Conservation (phyloP, 2,888 invertebrate species). For the Chrysodeixis includens region DNA sequence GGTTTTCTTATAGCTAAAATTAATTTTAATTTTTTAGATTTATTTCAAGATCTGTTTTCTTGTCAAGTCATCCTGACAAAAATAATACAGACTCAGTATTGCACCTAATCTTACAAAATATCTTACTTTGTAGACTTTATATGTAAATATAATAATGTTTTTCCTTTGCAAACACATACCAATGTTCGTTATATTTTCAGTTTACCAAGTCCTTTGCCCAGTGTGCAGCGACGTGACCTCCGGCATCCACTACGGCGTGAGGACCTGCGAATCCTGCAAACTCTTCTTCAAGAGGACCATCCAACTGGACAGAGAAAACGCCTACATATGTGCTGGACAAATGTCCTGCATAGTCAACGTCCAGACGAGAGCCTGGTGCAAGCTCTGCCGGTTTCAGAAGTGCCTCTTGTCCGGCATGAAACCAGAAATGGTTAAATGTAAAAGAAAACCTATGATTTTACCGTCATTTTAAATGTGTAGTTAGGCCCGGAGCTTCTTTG, state of each 20-base stretch:
- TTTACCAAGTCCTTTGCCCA: conserved; percentile 54
- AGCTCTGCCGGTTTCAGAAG: conserved; percentile 59
- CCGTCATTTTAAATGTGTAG: no score
- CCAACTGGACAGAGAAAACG: conserved; percentile 59
- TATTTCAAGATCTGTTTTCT: no score
- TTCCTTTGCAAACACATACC: conserved; percentile 1
- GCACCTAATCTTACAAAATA: no score
- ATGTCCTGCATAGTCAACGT: conserved; percentile 62
- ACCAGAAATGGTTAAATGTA: conserved; percentile 56
- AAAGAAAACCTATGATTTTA: neutral
- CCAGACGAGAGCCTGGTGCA: conserved; percentile 67
- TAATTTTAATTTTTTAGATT: no score
- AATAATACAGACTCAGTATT: no score
- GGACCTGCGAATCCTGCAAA: conserved; percentile 76
- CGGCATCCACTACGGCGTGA: conserved; percentile 71
- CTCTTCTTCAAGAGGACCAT: conserved; percentile 75
- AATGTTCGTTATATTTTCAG: conserved; percentile 42
- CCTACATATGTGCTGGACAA: conserved; percentile 61
- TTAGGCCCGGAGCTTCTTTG: no score
- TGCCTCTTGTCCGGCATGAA: conserved; percentile 70
- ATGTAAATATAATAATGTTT: no score
- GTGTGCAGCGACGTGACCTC: conserved; percentile 69
- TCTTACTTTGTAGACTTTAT: no score
- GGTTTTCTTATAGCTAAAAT: no score
- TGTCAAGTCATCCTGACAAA: no score